Base-by-base conservation (phyloP, 2,888 invertebrate species). In the Ophion costatus region DNA sequence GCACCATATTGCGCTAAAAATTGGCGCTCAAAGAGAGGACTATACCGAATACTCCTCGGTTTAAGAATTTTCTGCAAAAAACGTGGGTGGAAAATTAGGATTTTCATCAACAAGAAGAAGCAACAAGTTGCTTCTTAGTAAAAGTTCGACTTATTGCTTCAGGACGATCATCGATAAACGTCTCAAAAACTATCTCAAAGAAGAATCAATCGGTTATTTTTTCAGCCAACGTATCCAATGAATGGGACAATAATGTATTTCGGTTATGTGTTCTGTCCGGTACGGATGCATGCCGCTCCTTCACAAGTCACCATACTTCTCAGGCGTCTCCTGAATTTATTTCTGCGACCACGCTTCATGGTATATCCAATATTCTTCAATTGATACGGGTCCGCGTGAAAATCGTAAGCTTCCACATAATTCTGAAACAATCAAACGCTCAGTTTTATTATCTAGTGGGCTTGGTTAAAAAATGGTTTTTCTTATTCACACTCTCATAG, bases 351-450 rank as follows among this genome's bases (percentile, higher is more conserved):
- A 0, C 61, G 56, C 9, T 90, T 88, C 90, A 93, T 92, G 1
- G 76, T 88, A 14, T 89, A 89, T 17, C 88, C 95, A 6, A 96
- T 94, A 92, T 98, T 98, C 0, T 92, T 88, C 87, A 98, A 89
- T 94, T 98, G 97, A 91, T 95, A 96, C 0, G 96, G 96, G 92
- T 98, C 98, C 0, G 90, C 90, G 0, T 91, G 92, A 17, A 98
- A 91, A 92, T 98, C 95, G 92, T 98, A 98, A n/a, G 96, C 95
- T 94, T 98, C 98, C 0, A 95, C 94, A 91, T 96, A 98, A 87
- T 95, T 94, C 97, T 97, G 93, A 94, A 94, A 88, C 88, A 78
- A 57, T 24, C 24, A 14, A 57, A 33, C 9, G 14, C 69, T 17
- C 69, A 69, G 45, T 14, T 45, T 10, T 10, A 45, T 14, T 45